Evolutionary conservation across 2,888 invertebrate genomes (phyloP), one percentile per base, ranked within the genome.

Genomic region (Cheilosia scutellata): DNA sequence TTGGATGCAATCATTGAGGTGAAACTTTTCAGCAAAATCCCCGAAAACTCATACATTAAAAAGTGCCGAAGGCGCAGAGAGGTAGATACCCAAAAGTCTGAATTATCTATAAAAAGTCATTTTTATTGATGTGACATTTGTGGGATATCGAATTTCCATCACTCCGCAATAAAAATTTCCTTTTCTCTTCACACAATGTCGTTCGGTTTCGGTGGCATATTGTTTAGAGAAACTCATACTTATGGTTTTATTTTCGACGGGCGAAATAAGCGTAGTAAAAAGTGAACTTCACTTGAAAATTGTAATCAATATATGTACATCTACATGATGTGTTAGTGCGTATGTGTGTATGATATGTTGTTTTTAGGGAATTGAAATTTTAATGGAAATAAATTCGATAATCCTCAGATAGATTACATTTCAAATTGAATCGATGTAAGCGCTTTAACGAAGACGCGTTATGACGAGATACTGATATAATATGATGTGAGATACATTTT

Each of bases 341-440:
- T 16, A 11, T 33, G 20, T 42, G 29, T 44, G 6, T 37, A 1
- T 20, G 11, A 13, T 11, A 25, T 20, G 11, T 42, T 58, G 58
- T 58, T 58, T 58, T 40, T 40, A 11, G 1, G 25, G 20, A 44
- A 29, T 62, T 44, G 42, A 25, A 16, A 57, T 57, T 37, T 53
- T 20, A 49, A 58, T 47, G 37, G 62, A 58, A 58, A 53, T 11
- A 63, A 74, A 33, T 63, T 62, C 49, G 37, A 74, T 75, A 68
- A 80, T 75, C 66, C 57, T 40, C 55, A n/a, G 47, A 57, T 31
- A 62, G 57, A 62, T 68, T 68, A 75, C 74, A 66, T 75, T 53
- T 68, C 33, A 53, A 66, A 80, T 62, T 80, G 75, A 75, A 53
- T 75, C 44, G 65, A 51, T 66, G 74, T 33, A 63, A 63, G 31